phyloP scores from a whole-genome alignment of 1,140 invertebrate species.

The Neodiprion virginianus region DNA sequence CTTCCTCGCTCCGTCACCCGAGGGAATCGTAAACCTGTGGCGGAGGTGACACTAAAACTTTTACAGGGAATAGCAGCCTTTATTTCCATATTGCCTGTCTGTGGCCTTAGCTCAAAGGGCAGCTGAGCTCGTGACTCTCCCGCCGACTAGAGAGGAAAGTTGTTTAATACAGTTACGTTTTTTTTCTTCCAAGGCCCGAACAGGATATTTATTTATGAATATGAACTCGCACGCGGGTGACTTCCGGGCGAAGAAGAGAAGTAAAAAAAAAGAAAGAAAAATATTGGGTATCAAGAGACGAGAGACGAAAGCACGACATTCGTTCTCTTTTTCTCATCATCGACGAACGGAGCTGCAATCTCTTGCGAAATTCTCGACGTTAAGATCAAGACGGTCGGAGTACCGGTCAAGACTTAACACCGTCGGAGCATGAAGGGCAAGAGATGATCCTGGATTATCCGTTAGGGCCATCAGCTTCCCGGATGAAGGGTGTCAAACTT shows the following conservation, averaged over 20 bases:
- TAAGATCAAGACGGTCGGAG: neutral
- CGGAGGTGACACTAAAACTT: slow-evolving; percentile 37
- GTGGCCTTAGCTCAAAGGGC: slow-evolving; percentile 25
- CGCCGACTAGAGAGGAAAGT: neutral
- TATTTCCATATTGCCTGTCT: slow-evolving; percentile 37
- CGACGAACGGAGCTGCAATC: too few species aligned
- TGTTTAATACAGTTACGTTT: neutral
- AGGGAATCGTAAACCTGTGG: slow-evolving; percentile 33
- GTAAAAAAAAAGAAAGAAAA: too few species aligned
- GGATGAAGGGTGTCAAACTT: slow-evolving; percentile 30
- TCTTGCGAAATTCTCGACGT: too few species aligned
- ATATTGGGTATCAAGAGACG: too few species aligned
- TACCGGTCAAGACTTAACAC: slow-evolving; percentile 22
- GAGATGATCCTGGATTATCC: slow-evolving; percentile 30
- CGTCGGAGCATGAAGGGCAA: slow-evolving; percentile 22
- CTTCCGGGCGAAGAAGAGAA: too few species aligned
- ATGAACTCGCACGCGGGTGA: too few species aligned
- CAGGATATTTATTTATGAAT: too few species aligned
- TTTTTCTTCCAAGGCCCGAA: neutral
- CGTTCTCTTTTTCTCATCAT: too few species aligned
- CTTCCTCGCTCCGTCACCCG: slow-evolving; percentile 12
- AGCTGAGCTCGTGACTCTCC: too few species aligned
- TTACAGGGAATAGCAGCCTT: slow-evolving; percentile 30
- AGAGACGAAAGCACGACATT: too few species aligned
- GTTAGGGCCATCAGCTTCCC: slow-evolving; percentile 12